Conservation (phyloP, 1,140 invertebrate genomes). For the Drosophila fuyamai region DNA sequence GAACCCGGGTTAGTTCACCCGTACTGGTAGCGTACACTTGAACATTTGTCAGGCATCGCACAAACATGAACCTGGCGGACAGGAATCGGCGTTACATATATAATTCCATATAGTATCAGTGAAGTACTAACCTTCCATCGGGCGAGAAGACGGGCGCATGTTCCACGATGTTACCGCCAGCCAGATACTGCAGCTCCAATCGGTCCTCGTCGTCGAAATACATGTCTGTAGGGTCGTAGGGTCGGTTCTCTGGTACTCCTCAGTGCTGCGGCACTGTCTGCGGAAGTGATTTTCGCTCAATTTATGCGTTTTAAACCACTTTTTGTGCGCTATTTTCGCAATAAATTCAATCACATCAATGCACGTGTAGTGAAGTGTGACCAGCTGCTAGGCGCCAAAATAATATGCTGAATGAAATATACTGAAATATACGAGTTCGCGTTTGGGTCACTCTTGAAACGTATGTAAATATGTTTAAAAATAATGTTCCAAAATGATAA, state of each 20-base stretch:
- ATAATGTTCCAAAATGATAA: neutral
- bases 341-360: conserved; percentile 36
- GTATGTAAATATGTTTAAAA: neutral
- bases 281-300: neutral
- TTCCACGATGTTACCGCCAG: conserved; percentile 88
- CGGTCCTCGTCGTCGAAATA: conserved; percentile 69
- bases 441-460: neutral
- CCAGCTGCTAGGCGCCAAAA: conserved; percentile 11
- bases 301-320: conserved; percentile 3
- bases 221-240: conserved; percentile 43
- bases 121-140: conserved; percentile 87
- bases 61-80: conserved; percentile 86
- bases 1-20: conserved; percentile 86
- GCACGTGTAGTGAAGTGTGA: conserved; percentile 40
- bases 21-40: conserved; percentile 87
- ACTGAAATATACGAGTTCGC: neutral
- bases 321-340: conserved; percentile 3
- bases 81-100: conserved; percentile 3
- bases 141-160: conserved; percentile 87
- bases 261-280: conserved; percentile 26
- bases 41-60: conserved; percentile 86
- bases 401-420: neutral
- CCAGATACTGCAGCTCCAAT: conserved; percentile 84
- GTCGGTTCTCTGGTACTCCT: neutral
- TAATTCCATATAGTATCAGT: conserved; percentile 11